A percentile compares a stretch with the other conserved stretches of the same genome.
phyloP scores from a whole-genome alignment of 2,888 invertebrate genomes.

The Ellobium chinense region DNA sequence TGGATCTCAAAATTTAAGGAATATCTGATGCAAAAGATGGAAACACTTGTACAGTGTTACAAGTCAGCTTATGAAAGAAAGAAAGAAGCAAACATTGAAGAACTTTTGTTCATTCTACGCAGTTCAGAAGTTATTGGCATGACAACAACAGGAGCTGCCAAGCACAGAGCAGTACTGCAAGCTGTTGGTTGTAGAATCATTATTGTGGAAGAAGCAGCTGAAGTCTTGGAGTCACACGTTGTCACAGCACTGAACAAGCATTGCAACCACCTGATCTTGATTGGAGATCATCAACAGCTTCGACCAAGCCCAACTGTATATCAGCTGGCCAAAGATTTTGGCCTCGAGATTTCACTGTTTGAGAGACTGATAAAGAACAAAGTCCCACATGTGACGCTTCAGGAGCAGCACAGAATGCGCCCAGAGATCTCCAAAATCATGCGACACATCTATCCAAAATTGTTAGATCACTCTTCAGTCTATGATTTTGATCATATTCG shows the following conservation, averaged over 20 bases:
- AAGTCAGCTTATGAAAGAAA: conserved; percentile 48
- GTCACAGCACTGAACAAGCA: conserved; percentile 86
- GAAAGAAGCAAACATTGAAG: conserved; percentile 56
- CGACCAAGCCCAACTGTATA: conserved; percentile 87
- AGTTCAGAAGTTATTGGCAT: conserved; percentile 69
- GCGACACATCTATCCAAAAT: conserved; percentile 68
- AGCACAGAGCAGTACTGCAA: conserved; percentile 64
- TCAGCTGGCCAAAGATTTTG: conserved; percentile 84
- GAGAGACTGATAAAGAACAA: conserved; percentile 87
- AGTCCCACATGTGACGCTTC: conserved; percentile 82
- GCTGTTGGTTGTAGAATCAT: conserved; percentile 77
- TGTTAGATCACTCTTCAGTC: conserved; percentile 66
- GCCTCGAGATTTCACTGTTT: conserved; percentile 88
- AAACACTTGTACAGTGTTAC: conserved; percentile 53
- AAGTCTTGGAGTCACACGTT: conserved; percentile 86
- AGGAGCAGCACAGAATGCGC: conserved; percentile 82
- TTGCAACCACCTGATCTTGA: conserved; percentile 90
- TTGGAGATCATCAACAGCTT: conserved; percentile 89
- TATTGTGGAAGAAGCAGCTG: conserved; percentile 92
- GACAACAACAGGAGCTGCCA: conserved; percentile 77
- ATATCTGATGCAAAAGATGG: conserved; percentile 49
- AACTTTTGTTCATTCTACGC: conserved; percentile 63
- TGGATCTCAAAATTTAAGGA: conserved; percentile 70
- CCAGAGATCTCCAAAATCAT: conserved; percentile 71
- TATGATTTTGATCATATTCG: conserved; percentile 57